Evolutionary conservation across 1,140 invertebrate genomes (phyloP).

Genomic region (Agrypnia vestita): DNA sequence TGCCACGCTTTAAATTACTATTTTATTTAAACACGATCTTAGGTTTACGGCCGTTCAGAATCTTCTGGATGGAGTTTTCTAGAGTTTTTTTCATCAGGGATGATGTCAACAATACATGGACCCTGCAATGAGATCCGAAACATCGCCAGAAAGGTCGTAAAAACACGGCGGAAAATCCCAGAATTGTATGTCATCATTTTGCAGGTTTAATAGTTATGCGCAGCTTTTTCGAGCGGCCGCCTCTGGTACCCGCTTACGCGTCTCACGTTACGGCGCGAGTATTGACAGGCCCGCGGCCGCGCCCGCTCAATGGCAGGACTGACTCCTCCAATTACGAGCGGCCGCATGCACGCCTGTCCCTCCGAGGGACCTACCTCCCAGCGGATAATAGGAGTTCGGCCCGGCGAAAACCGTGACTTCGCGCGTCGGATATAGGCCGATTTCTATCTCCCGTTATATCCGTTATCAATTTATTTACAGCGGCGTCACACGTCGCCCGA

Average conservation of each 20-base stretch:
- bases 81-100: no score
- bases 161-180: no score
- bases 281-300: neutral
- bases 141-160: no score
- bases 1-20: no score
- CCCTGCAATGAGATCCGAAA: no score
- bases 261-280: constrained; percentile 11
- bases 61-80: no score
- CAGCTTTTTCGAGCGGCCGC: no score
- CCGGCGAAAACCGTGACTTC: constrained; percentile 44
- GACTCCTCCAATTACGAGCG: constrained; percentile 35
- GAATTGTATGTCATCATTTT: no score
- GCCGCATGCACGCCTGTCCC: constrained; percentile 22
- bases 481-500: constrained; percentile 17
- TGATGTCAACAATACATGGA: no score
- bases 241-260: neutral
- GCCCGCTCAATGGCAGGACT: neutral
- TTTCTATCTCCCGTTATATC: constrained; percentile 49
- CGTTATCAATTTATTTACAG: constrained; percentile 23
- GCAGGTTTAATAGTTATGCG: no score
- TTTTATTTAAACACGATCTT: no score
- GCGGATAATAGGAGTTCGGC: constrained; percentile 21
- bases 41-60: no score
- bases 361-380: constrained; percentile 33
- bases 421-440: constrained; percentile 11